Percentiles rank a stretch among this genome's conserved stretches.
Conservation (phyloP, 2,113 vertebrate species). For the Platysternon megacephalum region DNA sequence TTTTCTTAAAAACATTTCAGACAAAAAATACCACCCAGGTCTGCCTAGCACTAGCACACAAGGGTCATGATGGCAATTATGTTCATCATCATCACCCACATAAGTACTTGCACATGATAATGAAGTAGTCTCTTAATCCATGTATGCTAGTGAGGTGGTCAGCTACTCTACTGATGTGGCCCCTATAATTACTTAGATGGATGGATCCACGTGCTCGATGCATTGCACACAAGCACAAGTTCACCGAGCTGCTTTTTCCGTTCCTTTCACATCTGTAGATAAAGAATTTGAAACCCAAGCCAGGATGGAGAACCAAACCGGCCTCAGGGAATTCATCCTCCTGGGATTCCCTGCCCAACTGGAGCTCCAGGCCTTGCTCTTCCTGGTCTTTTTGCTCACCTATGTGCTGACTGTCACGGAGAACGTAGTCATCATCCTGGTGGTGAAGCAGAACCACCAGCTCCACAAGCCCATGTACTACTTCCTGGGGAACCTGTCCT, state of each 20-base stretch:
- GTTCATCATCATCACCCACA: not conserved
- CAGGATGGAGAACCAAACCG: not conserved
- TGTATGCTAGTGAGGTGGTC: not conserved
- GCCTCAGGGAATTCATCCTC: not conserved
- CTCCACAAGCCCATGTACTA: not conserved
- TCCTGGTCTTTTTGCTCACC: not conserved
- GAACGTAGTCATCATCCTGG: not conserved
- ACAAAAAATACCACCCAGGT: not conserved
- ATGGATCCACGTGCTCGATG: not conserved
- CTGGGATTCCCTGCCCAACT: not conserved
- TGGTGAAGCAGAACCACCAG: not conserved
- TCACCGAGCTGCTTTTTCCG: not conserved
- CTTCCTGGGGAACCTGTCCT: not conserved
- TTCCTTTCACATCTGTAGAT: not conserved
- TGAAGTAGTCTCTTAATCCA: not conserved
- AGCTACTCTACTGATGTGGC: not conserved
- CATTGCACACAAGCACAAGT: not conserved
- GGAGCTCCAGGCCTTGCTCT: not conserved
- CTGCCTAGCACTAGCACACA: not conserved
- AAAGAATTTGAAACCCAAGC: not conserved
- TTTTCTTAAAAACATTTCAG: not conserved
- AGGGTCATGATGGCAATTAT: not conserved
- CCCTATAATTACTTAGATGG: not conserved
- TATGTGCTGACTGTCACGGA: not conserved
- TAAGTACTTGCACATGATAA: not conserved